Evolutionary conservation across 2,113 vertebrate species (phyloP).

Genomic region (Centrocercus urophasianus): DNA sequence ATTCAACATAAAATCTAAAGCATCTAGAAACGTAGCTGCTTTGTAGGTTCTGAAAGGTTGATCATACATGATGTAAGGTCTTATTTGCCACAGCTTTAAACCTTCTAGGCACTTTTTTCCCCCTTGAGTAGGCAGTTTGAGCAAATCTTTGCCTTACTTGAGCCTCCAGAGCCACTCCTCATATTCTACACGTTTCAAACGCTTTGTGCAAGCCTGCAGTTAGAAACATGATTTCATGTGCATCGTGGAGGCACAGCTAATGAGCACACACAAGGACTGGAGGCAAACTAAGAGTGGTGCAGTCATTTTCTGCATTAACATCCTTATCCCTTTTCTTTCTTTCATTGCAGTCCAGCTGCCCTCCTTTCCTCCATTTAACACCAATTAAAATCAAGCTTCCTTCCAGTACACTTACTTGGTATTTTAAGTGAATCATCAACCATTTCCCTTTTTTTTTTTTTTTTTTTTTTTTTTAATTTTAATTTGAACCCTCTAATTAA

Average conservation of each 20-base stretch:
- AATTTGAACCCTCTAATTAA: slow-evolving; percentile 28
- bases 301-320: neutral
- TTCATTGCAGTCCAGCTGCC: neutral
- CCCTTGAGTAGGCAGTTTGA: neutral
- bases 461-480: neutral
- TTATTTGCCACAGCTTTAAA: neutral
- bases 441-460: neutral
- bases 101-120: neutral
- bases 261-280: neutral
- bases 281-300: neutral
- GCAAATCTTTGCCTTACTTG: neutral
- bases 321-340: fast-evolving
- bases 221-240: neutral
- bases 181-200: neutral
- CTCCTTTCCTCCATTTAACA: neutral
- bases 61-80: neutral
- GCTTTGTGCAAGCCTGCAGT: neutral
- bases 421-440: slow-evolving; percentile 16
- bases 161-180: neutral
- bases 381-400: slow-evolving; percentile 20
- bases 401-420: slow-evolving; percentile 42
- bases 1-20: neutral
- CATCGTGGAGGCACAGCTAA: neutral
- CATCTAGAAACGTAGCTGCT: no score
- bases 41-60: neutral